phyloP scores from a whole-genome alignment of 1,140 invertebrate species.

The Bombyx mandarina region DNA sequence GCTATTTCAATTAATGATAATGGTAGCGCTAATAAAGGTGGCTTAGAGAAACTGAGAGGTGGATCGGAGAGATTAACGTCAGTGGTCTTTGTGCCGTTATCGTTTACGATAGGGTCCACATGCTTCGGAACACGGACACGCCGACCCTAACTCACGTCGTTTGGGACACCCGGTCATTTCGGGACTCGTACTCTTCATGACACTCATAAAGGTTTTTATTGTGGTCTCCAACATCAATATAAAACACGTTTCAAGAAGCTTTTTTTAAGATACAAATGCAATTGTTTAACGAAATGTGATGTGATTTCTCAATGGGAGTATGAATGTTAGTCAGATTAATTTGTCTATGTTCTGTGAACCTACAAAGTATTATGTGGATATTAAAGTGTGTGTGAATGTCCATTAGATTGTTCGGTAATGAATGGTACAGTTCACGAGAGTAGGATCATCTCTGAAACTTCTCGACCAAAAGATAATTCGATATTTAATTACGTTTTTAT shows the following conservation, averaged over 20 bases:
- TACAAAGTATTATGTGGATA: background rate
- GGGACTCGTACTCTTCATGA: conserved; percentile 34
- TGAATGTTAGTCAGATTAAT: too few species aligned
- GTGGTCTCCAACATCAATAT: conserved; percentile 30
- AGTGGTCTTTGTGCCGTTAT: conserved; percentile 38
- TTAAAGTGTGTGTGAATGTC: conserved; percentile 4
- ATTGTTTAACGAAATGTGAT: too few species aligned
- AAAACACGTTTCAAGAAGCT: conserved; percentile 10
- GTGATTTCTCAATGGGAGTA: too few species aligned
- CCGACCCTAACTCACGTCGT: conserved; percentile 36
- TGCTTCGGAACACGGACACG: conserved; percentile 23
- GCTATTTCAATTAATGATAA: conserved; percentile 25
- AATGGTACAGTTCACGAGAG: conserved; percentile 10
- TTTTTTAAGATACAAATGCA: too few species aligned
- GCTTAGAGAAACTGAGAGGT: conserved; percentile 31
- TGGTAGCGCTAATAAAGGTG: conserved; percentile 35
- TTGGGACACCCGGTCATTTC: conserved; percentile 29
- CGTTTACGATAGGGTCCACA: conserved; percentile 32
- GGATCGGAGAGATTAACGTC: conserved; percentile 42
- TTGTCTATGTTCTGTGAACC: background rate
- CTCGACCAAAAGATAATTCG: too few species aligned
- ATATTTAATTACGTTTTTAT: background rate
- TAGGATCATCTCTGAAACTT: background rate
- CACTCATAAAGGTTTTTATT: conserved; percentile 38
- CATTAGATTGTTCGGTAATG: conserved; percentile 3